Conservation (phyloP, 2,797 vertebrate genomes). For the Capromys pilorides region DNA sequence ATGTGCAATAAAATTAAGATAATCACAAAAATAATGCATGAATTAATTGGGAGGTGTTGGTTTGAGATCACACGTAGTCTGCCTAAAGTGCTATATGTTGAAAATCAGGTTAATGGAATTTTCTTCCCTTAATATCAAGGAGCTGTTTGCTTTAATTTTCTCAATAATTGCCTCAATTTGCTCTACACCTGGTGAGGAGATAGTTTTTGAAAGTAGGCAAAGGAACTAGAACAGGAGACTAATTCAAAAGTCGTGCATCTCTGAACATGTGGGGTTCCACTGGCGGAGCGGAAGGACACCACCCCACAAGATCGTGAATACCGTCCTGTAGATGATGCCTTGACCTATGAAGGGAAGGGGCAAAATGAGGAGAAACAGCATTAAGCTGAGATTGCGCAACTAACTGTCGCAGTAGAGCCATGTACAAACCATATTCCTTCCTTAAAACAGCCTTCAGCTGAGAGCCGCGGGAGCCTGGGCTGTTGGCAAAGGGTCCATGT, state of each 20-base stretch:
- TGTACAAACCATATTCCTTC: background rate
- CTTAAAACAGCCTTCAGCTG: background rate
- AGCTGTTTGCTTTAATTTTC: constrained; percentile 75
- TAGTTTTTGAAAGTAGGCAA: constrained; percentile 62
- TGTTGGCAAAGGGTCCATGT: background rate
- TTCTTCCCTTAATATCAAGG: constrained; percentile 67
- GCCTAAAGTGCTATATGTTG: constrained; percentile 40
- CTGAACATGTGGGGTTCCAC: background rate
- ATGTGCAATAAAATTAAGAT: background rate
- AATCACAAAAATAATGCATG: constrained; percentile 40
- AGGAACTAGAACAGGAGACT: constrained; percentile 16
- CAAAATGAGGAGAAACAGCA: background rate
- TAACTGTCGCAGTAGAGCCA: background rate
- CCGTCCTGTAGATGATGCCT: too few relatives aligned
- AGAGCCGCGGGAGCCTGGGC: background rate
- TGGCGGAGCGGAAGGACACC: background rate
- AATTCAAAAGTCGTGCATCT: constrained; percentile 50
- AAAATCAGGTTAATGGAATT: constrained; percentile 68
- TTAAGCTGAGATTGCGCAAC: background rate
- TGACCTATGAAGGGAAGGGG: background rate
- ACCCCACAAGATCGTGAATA: too few relatives aligned
- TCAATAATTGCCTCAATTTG: constrained; percentile 74
- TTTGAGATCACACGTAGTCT: constrained; percentile 31
- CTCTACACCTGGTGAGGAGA: constrained; percentile 67
- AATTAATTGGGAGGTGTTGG: constrained; percentile 24